Evolutionary conservation across 2,797 vertebrate genomes (phyloP), one percentile per base, ranked within the genome.

Genomic region (Heterohyrax brucei): DNA sequence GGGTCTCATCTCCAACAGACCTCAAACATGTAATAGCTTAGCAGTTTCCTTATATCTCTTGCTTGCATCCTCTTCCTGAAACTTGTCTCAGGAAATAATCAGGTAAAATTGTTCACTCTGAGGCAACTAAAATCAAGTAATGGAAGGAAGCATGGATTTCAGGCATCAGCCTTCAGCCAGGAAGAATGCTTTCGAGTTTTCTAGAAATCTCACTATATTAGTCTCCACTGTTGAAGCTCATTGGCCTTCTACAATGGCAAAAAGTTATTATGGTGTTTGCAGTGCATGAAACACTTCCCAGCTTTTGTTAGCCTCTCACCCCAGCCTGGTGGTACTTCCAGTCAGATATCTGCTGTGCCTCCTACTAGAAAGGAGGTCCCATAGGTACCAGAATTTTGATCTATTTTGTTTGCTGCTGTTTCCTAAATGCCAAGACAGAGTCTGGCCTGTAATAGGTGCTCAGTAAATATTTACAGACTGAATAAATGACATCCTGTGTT

Each of bases 41-140:
- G 61, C n/a, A 72, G 21, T 82, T 85, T 72, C 33, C 84, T 93
- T 19, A 10, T 77, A 33, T 81, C 93, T 96, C 14, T 68, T 79
- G 10, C 80, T 30, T 89, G 21, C 3, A 62, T 85, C 28, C 13
- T 85, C 19, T 88, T 77, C 56, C n/a, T 80, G 59, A 80, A 64
- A 77, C n/a, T 85, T 62, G 21, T 68, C 18, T 82, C 62, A 88
- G 92, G 85, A 77, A 92, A 68, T 30, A 75, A 88, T 33, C 75
- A 79, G 26, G 26, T 61, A 59, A 84, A 96, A 50, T 4, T 44
- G 26, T 66, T 92, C 28, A 87, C 0, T 85, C n/a, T 77, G 84
- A 46, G 4, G 14, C 56, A 81, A 16, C 30, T 82, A 48, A 91
- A 28, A 75, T 18, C 0, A 76, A 59, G 44, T 59, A 87, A 50